Conservation (phyloP, 1,140 invertebrate species). For the Ganaspis sp. region DNA sequence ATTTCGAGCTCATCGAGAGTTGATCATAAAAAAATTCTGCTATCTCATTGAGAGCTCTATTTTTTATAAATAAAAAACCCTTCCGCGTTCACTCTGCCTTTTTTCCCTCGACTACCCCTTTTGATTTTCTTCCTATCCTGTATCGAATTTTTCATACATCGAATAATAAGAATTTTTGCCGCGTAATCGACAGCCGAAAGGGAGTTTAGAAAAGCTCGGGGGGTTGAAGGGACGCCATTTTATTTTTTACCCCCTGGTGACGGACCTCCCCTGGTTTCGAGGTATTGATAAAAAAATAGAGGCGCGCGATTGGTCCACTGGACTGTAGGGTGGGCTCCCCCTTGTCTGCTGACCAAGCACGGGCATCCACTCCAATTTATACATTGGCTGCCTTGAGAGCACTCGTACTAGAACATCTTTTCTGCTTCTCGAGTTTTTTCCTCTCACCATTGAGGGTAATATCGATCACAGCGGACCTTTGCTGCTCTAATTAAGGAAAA, state of each 20-base stretch:
- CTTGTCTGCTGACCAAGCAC: constrained; percentile 74
- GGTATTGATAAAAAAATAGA: constrained; percentile 72
- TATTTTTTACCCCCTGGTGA: constrained; percentile 58
- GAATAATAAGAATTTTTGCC: background rate
- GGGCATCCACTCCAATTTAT: constrained; percentile 67
- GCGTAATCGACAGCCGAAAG: constrained; percentile 1
- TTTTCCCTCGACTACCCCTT: background rate
- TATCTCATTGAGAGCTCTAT: constrained; percentile 44
- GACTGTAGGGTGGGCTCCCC: constrained; percentile 72
- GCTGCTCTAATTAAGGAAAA: constrained; percentile 53
- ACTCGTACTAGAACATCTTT: constrained; percentile 57
- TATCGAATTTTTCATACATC: background rate
- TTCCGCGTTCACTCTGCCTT: background rate
- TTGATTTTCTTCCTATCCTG: background rate
- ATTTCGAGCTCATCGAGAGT: constrained; percentile 43
- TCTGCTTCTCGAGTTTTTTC: constrained; percentile 44
- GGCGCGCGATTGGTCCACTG: constrained; percentile 70
- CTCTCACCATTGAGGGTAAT: constrained; percentile 39
- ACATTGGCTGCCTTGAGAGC: constrained; percentile 55
- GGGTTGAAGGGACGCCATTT: constrained; percentile 67
- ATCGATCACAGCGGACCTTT: constrained; percentile 57
- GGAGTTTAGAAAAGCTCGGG: constrained; percentile 1
- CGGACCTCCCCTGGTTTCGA: constrained; percentile 62
- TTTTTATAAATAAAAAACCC: constrained; percentile 27
- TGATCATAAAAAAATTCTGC: constrained; percentile 23